These are phyloP conservation scores for Corynorhinus townsendii DNA, from an alignment of 2,113 vertebrate species.

Conservation along the genomic window DNA sequence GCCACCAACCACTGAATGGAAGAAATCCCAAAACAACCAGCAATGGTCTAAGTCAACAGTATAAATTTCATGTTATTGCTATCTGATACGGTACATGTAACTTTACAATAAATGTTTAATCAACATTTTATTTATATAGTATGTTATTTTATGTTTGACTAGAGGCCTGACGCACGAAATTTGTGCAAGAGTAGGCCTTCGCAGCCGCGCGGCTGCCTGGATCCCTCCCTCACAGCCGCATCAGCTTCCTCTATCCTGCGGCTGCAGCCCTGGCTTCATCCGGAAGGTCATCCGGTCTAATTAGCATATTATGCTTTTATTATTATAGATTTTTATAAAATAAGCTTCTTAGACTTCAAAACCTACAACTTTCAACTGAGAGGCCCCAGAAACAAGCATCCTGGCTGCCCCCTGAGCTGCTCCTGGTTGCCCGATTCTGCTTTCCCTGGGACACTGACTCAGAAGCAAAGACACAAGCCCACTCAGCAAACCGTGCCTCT, in stretches of 20 bases:
- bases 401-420: neutral
- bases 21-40: neutral
- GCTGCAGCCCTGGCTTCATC: too few relatives aligned
- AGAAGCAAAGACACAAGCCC: neutral
- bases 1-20: neutral
- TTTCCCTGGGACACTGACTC: neutral
- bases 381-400: neutral
- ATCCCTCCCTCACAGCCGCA: too few relatives aligned
- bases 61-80: neutral
- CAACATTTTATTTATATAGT: neutral
- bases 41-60: neutral
- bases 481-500: constrained; percentile 13
- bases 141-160: too few relatives aligned
- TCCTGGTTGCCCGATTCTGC: neutral
- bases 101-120: constrained; percentile 14
- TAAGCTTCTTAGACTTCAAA: constrained; percentile 5
- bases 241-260: too few relatives aligned
- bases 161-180: too few relatives aligned
- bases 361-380: neutral
- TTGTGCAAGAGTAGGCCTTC: too few relatives aligned
- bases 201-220: too few relatives aligned
- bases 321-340: neutral
- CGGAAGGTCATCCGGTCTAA: too few relatives aligned
- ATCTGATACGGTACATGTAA: neutral
- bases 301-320: too few relatives aligned